Base-by-base conservation (phyloP, 2,888 invertebrate species). In the Cistogaster globosa region DNA sequence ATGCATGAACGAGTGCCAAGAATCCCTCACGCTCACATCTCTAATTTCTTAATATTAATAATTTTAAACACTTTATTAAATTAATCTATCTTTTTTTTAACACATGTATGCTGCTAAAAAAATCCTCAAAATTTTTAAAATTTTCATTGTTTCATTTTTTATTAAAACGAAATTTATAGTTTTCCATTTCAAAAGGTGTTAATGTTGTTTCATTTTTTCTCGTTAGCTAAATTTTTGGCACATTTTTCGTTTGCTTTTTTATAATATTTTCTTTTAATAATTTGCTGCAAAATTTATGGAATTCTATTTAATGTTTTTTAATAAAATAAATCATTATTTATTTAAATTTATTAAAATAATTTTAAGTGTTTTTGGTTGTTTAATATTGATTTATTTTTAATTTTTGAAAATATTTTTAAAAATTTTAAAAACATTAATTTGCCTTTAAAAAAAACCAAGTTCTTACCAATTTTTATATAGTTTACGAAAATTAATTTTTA, bases 341-440 rank as follows among this genome's bases (percentile, higher is more conserved):
- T 32, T 32, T 32, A 32, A 32, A 32, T 32, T 5, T 32, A 32
- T 26, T 26, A 2, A 26, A 65, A 75, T 75, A 67, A 38, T 26
- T 71, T 58, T 76, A 75, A 76, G 80, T 80, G 80, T 71, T 83
- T 83, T 63, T 51, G 20, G 72, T 32, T 68, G 57, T 74, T 79
- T 16, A 38, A 38, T 69, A 79, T 79, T 72, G 68, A 83, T 72
- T 78, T 60, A 6, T 8, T 26, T 77, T 20, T 3, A 12, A n/a
- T 32, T 1, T 26, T 45, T 62, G 32, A 60, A 12, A 71, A 67
- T 14, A 58, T 3, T 32, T 32, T 32, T 6, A 5, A 32, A 32
- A 32, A 26, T 51, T 48, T 22, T 26, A 11, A 22, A 32, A 68
- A 51, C 45, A 48, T 42, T 42, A 42, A 16, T 48, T 48, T 14